phyloP scores from a whole-genome alignment of 2,797 vertebrate species.

The Avahi laniger region DNA sequence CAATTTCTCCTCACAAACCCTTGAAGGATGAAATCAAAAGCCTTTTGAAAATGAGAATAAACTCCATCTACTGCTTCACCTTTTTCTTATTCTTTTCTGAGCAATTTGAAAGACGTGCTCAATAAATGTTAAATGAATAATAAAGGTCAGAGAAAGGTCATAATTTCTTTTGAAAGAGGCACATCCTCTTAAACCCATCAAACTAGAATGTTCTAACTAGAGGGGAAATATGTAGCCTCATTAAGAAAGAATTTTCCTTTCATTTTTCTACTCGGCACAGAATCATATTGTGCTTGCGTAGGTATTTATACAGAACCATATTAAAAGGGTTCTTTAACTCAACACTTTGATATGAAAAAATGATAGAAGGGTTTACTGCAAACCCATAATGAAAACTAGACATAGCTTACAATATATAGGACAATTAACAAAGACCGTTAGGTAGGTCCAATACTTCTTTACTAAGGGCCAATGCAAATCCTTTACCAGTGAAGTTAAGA shows the following conservation, averaged over 20 bases:
- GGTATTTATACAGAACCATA: neutral
- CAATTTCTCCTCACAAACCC: neutral
- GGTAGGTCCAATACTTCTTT: neutral
- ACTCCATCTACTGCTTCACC: neutral
- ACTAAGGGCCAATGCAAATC: neutral
- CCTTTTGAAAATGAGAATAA: constrained; percentile 27
- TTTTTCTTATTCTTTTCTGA: constrained; percentile 39
- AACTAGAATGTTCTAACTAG: neutral
- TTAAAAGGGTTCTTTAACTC: neutral
- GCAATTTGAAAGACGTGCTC: constrained; percentile 24
- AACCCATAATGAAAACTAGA: neutral
- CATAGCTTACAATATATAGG: neutral
- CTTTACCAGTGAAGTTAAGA: neutral
- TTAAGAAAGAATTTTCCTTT: neutral
- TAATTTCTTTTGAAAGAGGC: neutral
- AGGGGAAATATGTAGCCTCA: neutral
- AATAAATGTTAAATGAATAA: constrained; percentile 38
- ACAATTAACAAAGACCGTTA: neutral
- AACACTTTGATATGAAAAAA: neutral
- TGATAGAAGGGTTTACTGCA: neutral
- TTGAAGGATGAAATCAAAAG: neutral
- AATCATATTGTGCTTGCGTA: neutral
- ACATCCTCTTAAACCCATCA: neutral
- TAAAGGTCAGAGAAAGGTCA: constrained; percentile 48
- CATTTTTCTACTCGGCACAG: neutral